These are phyloP conservation scores for Cheiracanthium punctorium DNA, from an alignment of 2,888 invertebrate species.

Conservation along the genomic window DNA sequence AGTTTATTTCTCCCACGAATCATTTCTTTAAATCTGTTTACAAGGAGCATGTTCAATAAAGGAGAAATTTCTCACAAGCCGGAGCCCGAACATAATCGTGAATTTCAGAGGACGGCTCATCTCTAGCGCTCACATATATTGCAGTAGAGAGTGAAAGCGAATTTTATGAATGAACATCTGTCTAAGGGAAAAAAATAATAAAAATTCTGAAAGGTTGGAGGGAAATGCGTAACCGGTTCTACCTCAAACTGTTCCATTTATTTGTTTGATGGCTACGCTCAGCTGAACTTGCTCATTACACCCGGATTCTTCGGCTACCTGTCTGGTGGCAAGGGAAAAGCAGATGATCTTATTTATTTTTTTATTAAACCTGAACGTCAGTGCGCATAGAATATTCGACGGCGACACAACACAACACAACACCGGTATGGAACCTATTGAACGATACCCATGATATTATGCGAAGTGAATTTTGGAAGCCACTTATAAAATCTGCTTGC, in stretches of 20 bases:
- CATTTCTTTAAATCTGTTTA: too few species aligned
- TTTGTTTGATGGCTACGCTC: constrained; percentile 45
- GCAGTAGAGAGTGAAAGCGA: background rate
- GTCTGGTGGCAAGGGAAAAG: constrained; percentile 21
- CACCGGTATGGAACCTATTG: background rate
- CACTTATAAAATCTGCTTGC: background rate
- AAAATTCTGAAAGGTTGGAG: background rate
- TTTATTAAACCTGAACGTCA: constrained; percentile 19
- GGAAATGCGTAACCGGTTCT: constrained; percentile 41
- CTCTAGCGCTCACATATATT: too few species aligned
- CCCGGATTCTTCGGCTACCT: constrained; percentile 53
- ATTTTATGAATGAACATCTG: background rate
- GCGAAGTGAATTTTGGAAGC: background rate
- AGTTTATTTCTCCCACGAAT: too few species aligned
- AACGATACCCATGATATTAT: background rate
- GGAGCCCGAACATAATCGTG: too few species aligned
- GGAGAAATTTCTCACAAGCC: too few species aligned
- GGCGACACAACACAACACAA: background rate
- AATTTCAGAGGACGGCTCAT: too few species aligned
- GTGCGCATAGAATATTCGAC: background rate
- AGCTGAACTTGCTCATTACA: constrained; percentile 54
- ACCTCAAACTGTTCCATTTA: constrained; percentile 41
- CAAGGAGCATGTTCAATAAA: too few species aligned
- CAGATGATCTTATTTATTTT: constrained; percentile 45
- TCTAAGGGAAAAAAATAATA: background rate